phyloP scores from a whole-genome alignment of 2,113 vertebrate species.

The Lonchura striata region DNA sequence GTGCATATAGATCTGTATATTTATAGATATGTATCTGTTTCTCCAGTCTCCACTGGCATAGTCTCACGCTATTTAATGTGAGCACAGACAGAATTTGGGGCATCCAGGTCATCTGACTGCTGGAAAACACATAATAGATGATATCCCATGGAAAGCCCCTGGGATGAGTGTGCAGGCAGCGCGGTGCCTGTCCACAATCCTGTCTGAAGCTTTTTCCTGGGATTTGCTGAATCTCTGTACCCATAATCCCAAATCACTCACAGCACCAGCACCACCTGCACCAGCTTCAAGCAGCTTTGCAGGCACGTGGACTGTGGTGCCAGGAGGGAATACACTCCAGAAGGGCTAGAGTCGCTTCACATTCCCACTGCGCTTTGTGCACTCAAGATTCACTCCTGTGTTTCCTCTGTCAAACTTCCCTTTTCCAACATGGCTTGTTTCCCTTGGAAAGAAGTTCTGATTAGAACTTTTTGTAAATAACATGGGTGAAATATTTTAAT shows the following conservation, averaged over 20 bases:
- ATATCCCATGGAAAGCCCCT: rapidly evolving
- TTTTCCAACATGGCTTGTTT: background rate
- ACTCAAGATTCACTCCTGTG: background rate
- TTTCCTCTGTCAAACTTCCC: background rate
- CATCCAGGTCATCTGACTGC: background rate
- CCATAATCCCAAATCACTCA: background rate
- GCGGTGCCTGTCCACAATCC: rapidly evolving
- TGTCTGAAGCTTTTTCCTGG: rapidly evolving
- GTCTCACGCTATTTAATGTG: background rate
- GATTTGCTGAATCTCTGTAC: background rate
- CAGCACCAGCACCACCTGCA: background rate
- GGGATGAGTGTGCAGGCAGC: rapidly evolving
- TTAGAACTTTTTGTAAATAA: background rate
- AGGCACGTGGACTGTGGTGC: background rate
- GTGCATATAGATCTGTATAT: rapidly evolving
- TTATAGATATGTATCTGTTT: rapidly evolving
- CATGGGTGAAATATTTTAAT: background rate
- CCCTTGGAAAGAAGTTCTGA: background rate
- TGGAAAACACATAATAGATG: background rate
- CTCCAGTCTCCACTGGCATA: background rate
- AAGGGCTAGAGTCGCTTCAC: background rate
- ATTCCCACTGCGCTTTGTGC: background rate
- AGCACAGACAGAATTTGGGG: background rate
- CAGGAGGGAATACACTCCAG: background rate
- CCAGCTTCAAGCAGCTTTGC: background rate